Conservation (phyloP, 2,797 vertebrate genomes). For the Coranthus polyacanthus region DNA sequence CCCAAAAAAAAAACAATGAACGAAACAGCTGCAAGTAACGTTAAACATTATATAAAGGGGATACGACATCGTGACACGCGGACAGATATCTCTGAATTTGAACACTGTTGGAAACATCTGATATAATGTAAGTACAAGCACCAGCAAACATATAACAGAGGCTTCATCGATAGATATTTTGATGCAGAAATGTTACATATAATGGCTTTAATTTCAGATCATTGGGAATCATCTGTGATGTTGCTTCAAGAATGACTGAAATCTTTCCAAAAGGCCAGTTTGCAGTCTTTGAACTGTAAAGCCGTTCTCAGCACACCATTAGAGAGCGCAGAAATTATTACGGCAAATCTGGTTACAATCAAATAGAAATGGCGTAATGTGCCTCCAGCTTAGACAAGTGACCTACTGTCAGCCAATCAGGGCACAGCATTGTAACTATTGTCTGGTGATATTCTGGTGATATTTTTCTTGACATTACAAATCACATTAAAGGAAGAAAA, state of each 20-base stretch:
- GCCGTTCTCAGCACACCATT: conserved; percentile 32
- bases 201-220: too few species aligned
- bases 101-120: too few species aligned
- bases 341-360: neutral
- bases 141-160: too few species aligned
- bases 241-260: neutral
- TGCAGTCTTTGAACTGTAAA: conserved; percentile 21
- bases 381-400: neutral
- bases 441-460: neutral
- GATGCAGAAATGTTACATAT: too few species aligned
- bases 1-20: too few species aligned
- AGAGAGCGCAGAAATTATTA: conserved; percentile 6
- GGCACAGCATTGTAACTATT: neutral
- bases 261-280: conserved; percentile 1
- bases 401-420: neutral
- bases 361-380: neutral
- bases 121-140: too few species aligned
- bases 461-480: neutral
- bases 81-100: too few species aligned
- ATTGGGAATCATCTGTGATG: conserved; percentile 3
- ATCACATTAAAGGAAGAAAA: neutral
- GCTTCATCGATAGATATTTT: too few species aligned
- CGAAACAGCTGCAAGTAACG: too few species aligned
- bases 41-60: too few species aligned
- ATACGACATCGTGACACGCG: too few species aligned